Conservation (phyloP, 2,113 vertebrate genomes). For the Ctenodactylus gundi region DNA sequence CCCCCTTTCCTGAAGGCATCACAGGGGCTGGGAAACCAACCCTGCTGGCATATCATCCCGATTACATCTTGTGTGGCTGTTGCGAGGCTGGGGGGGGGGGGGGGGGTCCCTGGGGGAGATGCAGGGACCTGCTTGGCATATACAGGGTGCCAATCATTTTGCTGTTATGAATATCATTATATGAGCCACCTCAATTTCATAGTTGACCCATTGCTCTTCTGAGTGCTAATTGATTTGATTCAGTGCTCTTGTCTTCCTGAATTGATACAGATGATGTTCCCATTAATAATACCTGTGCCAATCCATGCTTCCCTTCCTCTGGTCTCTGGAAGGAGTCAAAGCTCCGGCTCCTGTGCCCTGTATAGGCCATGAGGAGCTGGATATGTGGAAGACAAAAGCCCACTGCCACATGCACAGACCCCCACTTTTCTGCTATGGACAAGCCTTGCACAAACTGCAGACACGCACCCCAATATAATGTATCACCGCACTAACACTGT, state of each 20-base stretch:
- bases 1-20: background rate
- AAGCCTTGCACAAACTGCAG: background rate
- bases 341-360: background rate
- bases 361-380: background rate
- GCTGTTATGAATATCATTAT: background rate
- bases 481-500: background rate
- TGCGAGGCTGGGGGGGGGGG: background rate
- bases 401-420: no score
- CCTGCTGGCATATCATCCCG: background rate
- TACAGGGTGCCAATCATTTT: accelerated
- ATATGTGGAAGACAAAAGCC: no score
- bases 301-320: background rate
- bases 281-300: background rate
- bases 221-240: background rate
- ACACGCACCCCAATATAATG: background rate
- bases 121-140: accelerated
- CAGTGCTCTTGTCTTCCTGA: accelerated
- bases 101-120: background rate
- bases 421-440: background rate
- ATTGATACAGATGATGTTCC: background rate
- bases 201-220: background rate
- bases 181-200: background rate
- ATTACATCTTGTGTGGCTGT: background rate
- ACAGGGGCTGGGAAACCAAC: background rate
- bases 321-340: accelerated